Evolutionary conservation across 92 coral and sea anemone species (phyloP).

Genomic region (Bergia sp.): DNA sequence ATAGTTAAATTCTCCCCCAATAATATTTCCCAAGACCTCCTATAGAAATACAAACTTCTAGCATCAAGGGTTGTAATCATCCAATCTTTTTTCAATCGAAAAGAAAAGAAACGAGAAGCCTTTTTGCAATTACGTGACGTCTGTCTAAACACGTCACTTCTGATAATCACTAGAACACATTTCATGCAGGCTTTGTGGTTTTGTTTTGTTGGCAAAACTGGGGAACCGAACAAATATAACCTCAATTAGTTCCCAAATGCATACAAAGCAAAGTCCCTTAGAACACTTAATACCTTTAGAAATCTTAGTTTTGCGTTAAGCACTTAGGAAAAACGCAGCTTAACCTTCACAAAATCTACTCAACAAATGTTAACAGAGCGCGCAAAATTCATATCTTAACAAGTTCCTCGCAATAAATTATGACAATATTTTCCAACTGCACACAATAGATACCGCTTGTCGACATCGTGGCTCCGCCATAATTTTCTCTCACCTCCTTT

Average conservation of each 20-base stretch:
- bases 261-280: slow-evolving; percentile 14
- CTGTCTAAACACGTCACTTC: slow-evolving; percentile 8
- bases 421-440: slow-evolving; percentile 7
- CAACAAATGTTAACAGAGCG: not conserved
- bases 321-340: not conserved
- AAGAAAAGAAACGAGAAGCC: not conserved
- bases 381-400: slow-evolving; percentile 14
- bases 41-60: not conserved
- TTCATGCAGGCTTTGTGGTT: slow-evolving; percentile 45
- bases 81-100: not conserved
- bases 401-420: slow-evolving; percentile 20
- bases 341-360: too few species aligned
- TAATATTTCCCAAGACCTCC: not conserved
- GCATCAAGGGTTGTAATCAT: not conserved
- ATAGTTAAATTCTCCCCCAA: slow-evolving; percentile 1
- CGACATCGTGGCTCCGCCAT: slow-evolving; percentile 3
- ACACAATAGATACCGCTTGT: slow-evolving; percentile 20
- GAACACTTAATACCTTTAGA: not conserved
- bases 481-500: not conserved
- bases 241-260: slow-evolving; percentile 1
- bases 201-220: slow-evolving; percentile 44
- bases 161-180: slow-evolving; percentile 31
- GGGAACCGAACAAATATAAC: slow-evolving; percentile 31
- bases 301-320: slow-evolving; percentile 1
- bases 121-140: slow-evolving; percentile 38